A percentile compares a stretch with the other conserved stretches of the same genome.
Evolutionary conservation across 2,888 invertebrate species (phyloP).

Genomic region (Ormyrus labotus): DNA sequence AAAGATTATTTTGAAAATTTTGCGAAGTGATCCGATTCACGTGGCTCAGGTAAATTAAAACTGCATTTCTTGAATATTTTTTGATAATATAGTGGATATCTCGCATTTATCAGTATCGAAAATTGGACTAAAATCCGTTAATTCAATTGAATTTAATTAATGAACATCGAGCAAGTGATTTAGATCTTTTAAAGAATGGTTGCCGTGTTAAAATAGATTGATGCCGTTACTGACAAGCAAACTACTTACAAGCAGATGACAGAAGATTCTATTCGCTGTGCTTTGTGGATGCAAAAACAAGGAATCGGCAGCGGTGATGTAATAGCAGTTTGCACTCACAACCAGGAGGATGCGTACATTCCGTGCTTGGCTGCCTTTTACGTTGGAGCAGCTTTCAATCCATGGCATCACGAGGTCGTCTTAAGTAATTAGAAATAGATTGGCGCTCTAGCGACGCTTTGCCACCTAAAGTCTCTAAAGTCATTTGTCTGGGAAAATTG

Average conservation of each 20-base stretch:
- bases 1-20: conserved; percentile 56
- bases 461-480: too few species aligned
- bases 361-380: conserved; percentile 65
- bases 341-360: conserved; percentile 64
- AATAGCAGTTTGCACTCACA: conserved; percentile 64
- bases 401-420: conserved; percentile 66
- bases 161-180: too few species aligned
- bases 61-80: too few species aligned
- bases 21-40: conserved; percentile 53
- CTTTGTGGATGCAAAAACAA: conserved; percentile 66
- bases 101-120: too few species aligned
- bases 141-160: too few species aligned
- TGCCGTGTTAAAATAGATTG: conserved; percentile 60
- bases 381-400: conserved; percentile 65
- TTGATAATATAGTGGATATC: too few species aligned
- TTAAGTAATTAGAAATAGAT: conserved; percentile 58
- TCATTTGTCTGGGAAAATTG: conserved; percentile 4
- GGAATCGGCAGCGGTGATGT: conserved; percentile 63
- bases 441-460: too few species aligned
- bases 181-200: neutral
- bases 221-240: conserved; percentile 59
- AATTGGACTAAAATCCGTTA: too few species aligned
- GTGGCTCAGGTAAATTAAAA: conserved; percentile 61
- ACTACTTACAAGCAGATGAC: conserved; percentile 62
- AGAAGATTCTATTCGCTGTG: conserved; percentile 65